Evolutionary conservation across 1,140 invertebrate genomes (phyloP).

Genomic region (Monochamus saltuarius): DNA sequence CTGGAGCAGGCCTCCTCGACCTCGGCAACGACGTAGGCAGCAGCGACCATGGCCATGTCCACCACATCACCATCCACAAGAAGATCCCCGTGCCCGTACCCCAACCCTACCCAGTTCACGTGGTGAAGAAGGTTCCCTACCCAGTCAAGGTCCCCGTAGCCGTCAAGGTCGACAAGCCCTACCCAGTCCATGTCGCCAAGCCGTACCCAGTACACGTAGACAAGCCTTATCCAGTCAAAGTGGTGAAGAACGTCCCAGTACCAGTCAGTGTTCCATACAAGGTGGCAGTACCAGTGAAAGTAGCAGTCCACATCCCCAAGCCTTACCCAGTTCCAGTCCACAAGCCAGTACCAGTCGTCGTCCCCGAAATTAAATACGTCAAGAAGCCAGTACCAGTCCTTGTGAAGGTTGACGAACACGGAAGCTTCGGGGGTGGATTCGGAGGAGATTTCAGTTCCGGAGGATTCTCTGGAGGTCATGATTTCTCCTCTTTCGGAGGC

Average conservation of each 20-base stretch:
- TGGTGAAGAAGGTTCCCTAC: constrained; percentile 47
- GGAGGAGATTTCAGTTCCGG: constrained; percentile 29
- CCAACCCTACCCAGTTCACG: constrained; percentile 48
- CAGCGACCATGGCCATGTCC: constrained; percentile 29
- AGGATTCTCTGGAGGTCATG: constrained; percentile 29
- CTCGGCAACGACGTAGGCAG: constrained; percentile 17
- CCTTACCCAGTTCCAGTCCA: constrained; percentile 43
- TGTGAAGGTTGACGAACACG: constrained; percentile 40
- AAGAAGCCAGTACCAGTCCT: constrained; percentile 62
- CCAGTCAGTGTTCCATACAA: constrained; percentile 42
- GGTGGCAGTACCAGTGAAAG: constrained; percentile 39
- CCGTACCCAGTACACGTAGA: constrained; percentile 44
- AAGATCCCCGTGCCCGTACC: constrained; percentile 37
- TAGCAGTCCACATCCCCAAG: constrained; percentile 46
- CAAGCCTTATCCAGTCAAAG: constrained; percentile 39
- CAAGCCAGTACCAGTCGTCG: constrained; percentile 47
- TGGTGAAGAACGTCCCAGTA: constrained; percentile 40
- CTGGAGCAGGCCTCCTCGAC: constrained; percentile 12
- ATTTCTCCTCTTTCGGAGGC: constrained; percentile 33
- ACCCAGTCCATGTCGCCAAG: constrained; percentile 44
- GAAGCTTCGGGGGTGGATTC: constrained; percentile 21
- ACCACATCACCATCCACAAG: constrained; percentile 41
- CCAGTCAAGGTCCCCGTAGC: constrained; percentile 45
- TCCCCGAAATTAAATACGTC: constrained; percentile 54
- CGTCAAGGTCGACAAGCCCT: constrained; percentile 42